These are phyloP conservation scores for Spodoptera exigua DNA, from an alignment of 2,888 invertebrate species.

Conservation along the genomic window DNA sequence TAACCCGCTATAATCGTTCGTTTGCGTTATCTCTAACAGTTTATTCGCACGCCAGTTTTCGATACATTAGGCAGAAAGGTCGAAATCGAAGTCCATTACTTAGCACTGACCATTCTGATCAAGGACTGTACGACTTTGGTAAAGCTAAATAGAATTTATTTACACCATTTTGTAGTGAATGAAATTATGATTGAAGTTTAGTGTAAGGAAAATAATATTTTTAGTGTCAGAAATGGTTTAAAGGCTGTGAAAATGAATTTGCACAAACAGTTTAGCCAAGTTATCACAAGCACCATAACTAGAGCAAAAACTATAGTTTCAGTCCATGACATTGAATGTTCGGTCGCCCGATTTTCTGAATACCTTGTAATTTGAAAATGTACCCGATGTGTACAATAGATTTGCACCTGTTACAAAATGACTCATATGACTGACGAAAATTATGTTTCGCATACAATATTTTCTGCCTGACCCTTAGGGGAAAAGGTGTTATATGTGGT, in stretches of 20 bases:
- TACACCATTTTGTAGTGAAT: constrained; percentile 15
- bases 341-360: no score
- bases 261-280: constrained; percentile 4
- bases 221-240: constrained; percentile 12
- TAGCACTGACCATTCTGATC: constrained; percentile 45
- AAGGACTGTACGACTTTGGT: constrained; percentile 17
- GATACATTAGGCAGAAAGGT: constrained; percentile 54
- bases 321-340: no score
- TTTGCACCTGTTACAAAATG: no score
- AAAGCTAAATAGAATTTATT: constrained; percentile 33
- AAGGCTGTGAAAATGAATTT: constrained; percentile 31
- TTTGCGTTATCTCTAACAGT: constrained; percentile 44
- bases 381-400: no score
- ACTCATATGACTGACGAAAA: no score
- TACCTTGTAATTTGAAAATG: no score
- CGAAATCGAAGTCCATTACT: constrained; percentile 41
- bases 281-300: no score
- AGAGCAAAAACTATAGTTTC: no score
- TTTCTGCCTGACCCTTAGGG: no score
- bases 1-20: constrained; percentile 20
- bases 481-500: no score
- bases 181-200: constrained; percentile 5
- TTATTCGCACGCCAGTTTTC: constrained; percentile 44
- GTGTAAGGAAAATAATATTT: constrained; percentile 22
- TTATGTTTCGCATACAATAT: no score